Base-by-base conservation (phyloP, 2,113 vertebrate species). In the Halichoerus grypus region DNA sequence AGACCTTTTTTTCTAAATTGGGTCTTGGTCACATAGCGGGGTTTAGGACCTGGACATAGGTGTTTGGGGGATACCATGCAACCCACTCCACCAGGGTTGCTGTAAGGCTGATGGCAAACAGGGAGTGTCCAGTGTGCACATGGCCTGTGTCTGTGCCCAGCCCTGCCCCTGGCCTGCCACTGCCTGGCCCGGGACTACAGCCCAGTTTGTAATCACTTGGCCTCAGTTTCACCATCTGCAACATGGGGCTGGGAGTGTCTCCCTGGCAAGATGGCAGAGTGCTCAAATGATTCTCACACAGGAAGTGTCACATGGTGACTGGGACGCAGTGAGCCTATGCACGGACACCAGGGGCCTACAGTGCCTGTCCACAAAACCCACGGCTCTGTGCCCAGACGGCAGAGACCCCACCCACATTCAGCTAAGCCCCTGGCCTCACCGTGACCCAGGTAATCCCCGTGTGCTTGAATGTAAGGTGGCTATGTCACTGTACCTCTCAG, bases 201-300 rank as follows among this genome's bases (percentile, higher is more conserved):
- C 3, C 31, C 24, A 51, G 65, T 7, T 46, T 33, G 15, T 16
- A 26, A 21, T 9, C 11, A 7, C 57, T 63, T 14, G 33, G 13
- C 19, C 31, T 80, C 85, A 33, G 49, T 59, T 31, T 88, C 26
- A 67, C 31, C 74, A 19, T 3, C 39, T 81, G 26, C 28, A 28
- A 24, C 14, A 49, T 2, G 4, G 53, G 74, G 57, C 55, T 63
- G 22, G 2, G 36, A 42, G 10, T 18, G 67, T 19, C 88, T 69
- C 21, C 24, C 22, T 13, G 19, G 55, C 16, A 36, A 24, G 31
- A 22, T 0, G 3, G 76, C 7, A 12, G 33, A 4, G 2, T 1
- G 18, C 16, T 5, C 51, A 42, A 51, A 85, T 9, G n/a, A 39
- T 39, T 49, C 55, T 63, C 57, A 36, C 57, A 28, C 42, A 33